phyloP scores from a whole-genome alignment of 2,113 vertebrate genomes.

The Prionailurus viverrinus region DNA sequence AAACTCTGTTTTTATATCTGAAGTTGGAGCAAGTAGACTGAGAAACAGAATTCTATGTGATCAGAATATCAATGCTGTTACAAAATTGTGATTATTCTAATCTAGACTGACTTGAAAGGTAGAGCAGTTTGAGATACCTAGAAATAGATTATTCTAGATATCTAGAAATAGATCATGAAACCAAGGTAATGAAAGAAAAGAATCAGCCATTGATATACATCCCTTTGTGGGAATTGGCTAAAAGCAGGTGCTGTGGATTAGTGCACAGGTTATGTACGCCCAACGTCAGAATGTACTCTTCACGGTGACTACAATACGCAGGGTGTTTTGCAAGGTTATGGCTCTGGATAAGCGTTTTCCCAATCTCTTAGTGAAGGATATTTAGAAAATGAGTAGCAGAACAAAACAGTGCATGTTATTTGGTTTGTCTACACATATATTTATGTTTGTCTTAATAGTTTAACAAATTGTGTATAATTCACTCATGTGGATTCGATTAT shows the following conservation, averaged over 20 bases:
- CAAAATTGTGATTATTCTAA: neutral
- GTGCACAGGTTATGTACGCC: neutral
- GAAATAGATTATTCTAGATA: no score
- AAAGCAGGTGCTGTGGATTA: neutral
- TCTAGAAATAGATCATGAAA: neutral
- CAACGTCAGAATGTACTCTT: neutral
- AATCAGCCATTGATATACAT: no score
- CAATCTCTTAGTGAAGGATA: neutral
- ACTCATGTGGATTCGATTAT: neutral
- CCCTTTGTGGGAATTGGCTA: neutral
- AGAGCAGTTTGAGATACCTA: neutral
- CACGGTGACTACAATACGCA: rapidly evolving
- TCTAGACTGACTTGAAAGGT: neutral
- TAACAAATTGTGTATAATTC: neutral
- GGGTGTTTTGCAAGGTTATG: neutral
- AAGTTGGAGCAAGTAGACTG: neutral
- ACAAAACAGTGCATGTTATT: neutral
- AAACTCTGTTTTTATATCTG: neutral
- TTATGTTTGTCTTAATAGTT: neutral
- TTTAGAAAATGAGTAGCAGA: neutral
- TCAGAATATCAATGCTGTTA: neutral
- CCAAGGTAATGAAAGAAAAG: neutral
- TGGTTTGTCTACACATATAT: neutral
- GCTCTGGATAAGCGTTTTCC: neutral
- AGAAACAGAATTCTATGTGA: constrained; percentile 5